Evolutionary conservation across 2,797 vertebrate genomes (phyloP).

Genomic region (Pachyuromys duprasi): DNA sequence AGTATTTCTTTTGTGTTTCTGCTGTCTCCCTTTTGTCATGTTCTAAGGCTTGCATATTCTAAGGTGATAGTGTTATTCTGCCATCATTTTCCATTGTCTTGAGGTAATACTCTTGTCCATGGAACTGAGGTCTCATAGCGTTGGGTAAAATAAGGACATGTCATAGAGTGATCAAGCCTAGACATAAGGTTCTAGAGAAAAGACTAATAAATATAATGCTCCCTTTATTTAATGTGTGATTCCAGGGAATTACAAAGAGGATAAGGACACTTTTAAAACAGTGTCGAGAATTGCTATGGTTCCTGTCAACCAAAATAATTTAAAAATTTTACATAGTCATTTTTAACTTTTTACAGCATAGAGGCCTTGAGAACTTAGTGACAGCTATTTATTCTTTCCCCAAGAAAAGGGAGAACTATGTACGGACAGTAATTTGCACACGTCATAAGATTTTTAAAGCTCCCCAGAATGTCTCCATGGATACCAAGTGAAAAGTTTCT

Average conservation of each 20-base stretch:
- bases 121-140: constrained; percentile 2
- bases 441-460: not conserved
- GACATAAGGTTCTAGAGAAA: not conserved
- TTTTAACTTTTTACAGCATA: not conserved
- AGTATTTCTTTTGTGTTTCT: constrained; percentile 21
- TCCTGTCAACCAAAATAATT: constrained; percentile 15
- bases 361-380: not conserved
- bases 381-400: not conserved
- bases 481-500: constrained; percentile 16
- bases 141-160: not conserved
- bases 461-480: not conserved
- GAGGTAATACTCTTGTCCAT: not conserved
- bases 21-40: not conserved
- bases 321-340: not conserved
- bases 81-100: not conserved
- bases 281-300: not conserved
- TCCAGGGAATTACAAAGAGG: constrained; percentile 13
- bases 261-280: constrained; percentile 4
- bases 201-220: not conserved
- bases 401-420: not conserved
- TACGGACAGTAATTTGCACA: not conserved
- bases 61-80: not conserved
- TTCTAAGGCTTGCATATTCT: not conserved
- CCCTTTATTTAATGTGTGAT: not conserved
- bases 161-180: not conserved